Base-by-base conservation (phyloP, 2,797 vertebrate species). In the Smutsia gigantea region DNA sequence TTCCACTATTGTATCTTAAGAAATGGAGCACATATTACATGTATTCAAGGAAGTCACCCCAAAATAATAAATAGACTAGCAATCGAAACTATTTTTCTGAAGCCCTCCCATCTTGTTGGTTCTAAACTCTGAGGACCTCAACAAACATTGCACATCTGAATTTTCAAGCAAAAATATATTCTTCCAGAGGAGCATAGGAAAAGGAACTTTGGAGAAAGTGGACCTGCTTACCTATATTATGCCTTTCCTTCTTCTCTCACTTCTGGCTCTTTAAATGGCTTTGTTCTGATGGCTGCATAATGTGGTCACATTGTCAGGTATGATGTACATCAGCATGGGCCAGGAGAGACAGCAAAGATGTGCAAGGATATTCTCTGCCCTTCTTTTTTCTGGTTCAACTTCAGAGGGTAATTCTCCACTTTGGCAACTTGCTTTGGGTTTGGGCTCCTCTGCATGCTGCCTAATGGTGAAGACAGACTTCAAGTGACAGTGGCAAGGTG, bases 261-360 rank as follows among this genome's bases (percentile, higher is more conserved):
- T 93, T 51, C 74, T 25, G 55, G 59, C 59, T 61, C 21, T 39
- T 55, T 59, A 23, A 59, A 37, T 10, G 5, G 15, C 4, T 93
- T 29, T 87, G 72, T 4, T 66, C 27, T n/a, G 61, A 66, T 10
- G 14, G 5, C 4, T 57, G 19, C 1, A 4, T 34, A 69, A 57
- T 3, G 0, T 10, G 18, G 29, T 13, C 39, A 14, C 12, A 2
- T 11, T 7, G 10, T 6, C 61, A 7, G 5, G 19, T 4, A 1
- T n/a, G n/a, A 11, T 29, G 21, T 2, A 5, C 5, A 37, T 59
- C 29, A 55, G 31, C 21, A n/a, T 1, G 15, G 21, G 21, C 75
- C 57, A 11, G 14, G 12, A 77, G 6, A 37, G 2, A 14, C 4
- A 27, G 34, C n/a, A 31, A 42, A 0, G 3, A 19, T 13, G 4